Percentiles rank a stretch among this genome's conserved stretches.
Conservation (phyloP, 2,888 invertebrate species). For the Myopa tessellatipennis region DNA sequence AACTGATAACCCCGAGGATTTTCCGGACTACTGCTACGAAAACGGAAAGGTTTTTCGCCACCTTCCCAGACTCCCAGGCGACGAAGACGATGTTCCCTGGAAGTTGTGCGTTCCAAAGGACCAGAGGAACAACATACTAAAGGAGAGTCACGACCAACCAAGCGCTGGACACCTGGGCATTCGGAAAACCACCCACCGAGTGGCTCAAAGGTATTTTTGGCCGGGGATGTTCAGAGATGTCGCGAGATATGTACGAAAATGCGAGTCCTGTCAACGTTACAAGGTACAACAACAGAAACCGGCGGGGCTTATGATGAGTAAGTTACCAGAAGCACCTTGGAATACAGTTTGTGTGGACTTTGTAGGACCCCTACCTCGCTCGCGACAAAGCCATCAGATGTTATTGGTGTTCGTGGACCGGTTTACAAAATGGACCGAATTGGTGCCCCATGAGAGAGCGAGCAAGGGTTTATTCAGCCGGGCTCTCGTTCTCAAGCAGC, state of each 20-base stretch:
- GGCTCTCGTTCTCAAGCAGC: too few relatives aligned
- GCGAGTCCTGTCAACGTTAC: conserved; percentile 14
- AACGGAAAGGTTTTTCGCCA: conserved; percentile 25
- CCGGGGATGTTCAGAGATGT: too few relatives aligned
- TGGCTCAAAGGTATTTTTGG: too few relatives aligned
- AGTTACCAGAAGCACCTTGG: not conserved
- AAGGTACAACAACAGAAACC: not conserved
- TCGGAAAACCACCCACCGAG: too few relatives aligned
- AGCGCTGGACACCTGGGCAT: too few relatives aligned
- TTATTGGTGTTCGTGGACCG: not conserved
- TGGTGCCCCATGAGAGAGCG: too few relatives aligned
- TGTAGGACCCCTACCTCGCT: not conserved
- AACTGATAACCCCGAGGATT: not conserved
- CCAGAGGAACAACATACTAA: too few relatives aligned
- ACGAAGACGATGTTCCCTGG: not conserved
- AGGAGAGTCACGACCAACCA: too few relatives aligned
- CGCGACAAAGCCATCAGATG: not conserved
- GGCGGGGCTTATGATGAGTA: not conserved
- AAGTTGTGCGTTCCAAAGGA: too few relatives aligned
- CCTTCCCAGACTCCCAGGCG: not conserved
- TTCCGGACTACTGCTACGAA: not conserved
- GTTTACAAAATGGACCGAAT: conserved; percentile 7
- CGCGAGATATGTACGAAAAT: not conserved
- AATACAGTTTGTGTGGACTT: not conserved
- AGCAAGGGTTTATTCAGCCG: too few relatives aligned